phyloP scores from a whole-genome alignment of 2,113 vertebrate species.

The Pedetes capensis region DNA sequence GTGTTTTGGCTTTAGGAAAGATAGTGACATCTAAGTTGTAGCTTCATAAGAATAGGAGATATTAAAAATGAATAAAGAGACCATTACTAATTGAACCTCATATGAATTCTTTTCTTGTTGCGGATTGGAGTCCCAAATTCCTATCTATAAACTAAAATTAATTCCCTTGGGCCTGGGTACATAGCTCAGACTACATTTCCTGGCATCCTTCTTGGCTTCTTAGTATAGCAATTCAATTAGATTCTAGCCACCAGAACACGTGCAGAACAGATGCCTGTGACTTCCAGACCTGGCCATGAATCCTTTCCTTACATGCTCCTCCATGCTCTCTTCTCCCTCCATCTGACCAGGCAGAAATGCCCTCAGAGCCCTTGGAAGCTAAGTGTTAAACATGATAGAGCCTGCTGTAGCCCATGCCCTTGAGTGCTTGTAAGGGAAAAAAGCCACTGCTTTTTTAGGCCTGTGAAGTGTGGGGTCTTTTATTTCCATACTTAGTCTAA shows the following conservation, averaged over 20 bases:
- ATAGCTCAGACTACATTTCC: neutral
- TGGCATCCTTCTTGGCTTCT: neutral
- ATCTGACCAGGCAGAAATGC: neutral
- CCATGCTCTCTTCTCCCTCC: neutral
- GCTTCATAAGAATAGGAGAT: neutral
- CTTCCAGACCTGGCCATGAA: neutral
- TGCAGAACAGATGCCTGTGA: accelerated
- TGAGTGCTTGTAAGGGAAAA: neutral
- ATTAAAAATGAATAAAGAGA: neutral
- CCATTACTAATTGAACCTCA: neutral
- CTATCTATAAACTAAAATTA: neutral
- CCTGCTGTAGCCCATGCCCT: neutral
- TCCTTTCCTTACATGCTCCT: too few relatives aligned
- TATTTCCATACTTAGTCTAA: neutral
- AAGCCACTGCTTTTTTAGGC: neutral
- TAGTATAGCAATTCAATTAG: neutral
- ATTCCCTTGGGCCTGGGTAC: neutral
- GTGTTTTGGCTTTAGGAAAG: neutral
- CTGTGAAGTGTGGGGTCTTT: neutral
- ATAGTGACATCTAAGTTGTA: neutral
- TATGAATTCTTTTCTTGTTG: neutral
- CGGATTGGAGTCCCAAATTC: neutral
- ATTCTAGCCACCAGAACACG: neutral
- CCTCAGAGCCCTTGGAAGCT: neutral
- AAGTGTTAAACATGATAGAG: neutral